Evolutionary conservation across 1,140 invertebrate genomes (phyloP).

Genomic region (Lysiphlebus fabarum): DNA sequence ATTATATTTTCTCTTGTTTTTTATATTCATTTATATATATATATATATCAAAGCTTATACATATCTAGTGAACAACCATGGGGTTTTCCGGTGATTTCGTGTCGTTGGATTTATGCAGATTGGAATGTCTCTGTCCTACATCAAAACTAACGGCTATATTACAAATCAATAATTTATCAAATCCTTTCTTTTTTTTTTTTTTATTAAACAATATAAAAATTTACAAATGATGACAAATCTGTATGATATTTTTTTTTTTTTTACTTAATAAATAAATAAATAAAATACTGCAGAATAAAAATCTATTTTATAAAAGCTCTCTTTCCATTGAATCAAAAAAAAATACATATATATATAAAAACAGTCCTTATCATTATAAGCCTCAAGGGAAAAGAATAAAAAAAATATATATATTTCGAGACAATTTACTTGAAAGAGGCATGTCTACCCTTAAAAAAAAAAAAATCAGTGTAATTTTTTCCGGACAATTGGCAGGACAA

Average conservation of each 20-base stretch:
- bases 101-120: slow-evolving; percentile 27
- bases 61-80: too few relatives aligned
- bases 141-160: slow-evolving; percentile 18
- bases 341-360: too few relatives aligned
- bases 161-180: slow-evolving; percentile 19
- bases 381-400: background rate
- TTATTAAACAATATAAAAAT: too few relatives aligned
- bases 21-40: slow-evolving; percentile 17
- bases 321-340: too few relatives aligned
- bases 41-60: too few relatives aligned
- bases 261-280: too few relatives aligned
- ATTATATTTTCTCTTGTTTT: slow-evolving; percentile 12
- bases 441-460: background rate
- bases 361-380: background rate
- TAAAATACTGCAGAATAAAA: too few relatives aligned
- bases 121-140: slow-evolving; percentile 20
- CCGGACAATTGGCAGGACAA: slow-evolving; percentile 19
- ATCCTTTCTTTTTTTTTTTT: background rate
- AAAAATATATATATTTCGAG: background rate
- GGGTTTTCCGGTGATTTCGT: slow-evolving; percentile 7
- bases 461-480: slow-evolving; percentile 4
- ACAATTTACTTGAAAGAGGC: slow-evolving; percentile 8
- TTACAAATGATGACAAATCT: too few relatives aligned
- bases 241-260: too few relatives aligned
- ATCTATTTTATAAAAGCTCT: too few relatives aligned